A percentile compares a stretch with the other conserved stretches of the same genome.
Conservation (phyloP, 2,888 invertebrate species). For the Artemia sp. region DNA sequence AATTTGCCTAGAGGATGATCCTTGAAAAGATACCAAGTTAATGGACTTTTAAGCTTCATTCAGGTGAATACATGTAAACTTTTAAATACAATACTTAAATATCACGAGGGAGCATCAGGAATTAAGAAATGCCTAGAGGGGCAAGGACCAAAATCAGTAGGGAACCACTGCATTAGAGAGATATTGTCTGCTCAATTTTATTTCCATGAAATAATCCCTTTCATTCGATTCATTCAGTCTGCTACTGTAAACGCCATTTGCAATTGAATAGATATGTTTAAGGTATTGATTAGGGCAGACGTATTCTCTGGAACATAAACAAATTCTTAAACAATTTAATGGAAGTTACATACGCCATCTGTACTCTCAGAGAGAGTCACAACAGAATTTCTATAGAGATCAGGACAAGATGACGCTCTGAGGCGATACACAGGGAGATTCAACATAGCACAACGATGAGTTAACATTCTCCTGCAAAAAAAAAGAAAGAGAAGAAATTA, state of each 20-base stretch:
- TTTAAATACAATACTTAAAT: too few relatives aligned
- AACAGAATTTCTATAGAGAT: slow-evolving; percentile 71
- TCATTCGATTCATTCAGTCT: slow-evolving; percentile 24
- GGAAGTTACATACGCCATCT: slow-evolving; percentile 43
- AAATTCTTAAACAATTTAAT: neutral
- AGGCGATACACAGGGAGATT: slow-evolving; percentile 62
- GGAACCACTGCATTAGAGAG: too few relatives aligned
- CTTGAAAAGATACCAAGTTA: too few relatives aligned
- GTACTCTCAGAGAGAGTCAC: slow-evolving; percentile 65
- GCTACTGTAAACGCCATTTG: neutral
- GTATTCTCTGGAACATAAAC: slow-evolving; percentile 25
- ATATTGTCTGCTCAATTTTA: too few relatives aligned
- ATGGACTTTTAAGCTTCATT: too few relatives aligned
- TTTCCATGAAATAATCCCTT: slow-evolving; percentile 10
- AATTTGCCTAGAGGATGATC: too few relatives aligned
- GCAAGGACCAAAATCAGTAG: too few relatives aligned
- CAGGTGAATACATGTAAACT: too few relatives aligned
- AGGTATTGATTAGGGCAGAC: slow-evolving; percentile 15
- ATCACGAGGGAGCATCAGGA: too few relatives aligned
- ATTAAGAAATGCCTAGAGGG: too few relatives aligned
- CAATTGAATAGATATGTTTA: neutral
- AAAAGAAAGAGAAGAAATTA: neutral
- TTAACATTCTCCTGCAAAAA: slow-evolving; percentile 46
- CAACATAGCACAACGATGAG: slow-evolving; percentile 67
- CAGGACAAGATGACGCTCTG: slow-evolving; percentile 72